Base-by-base conservation (phyloP, 1,140 invertebrate genomes). In the Leptinotarsa lineolata region DNA sequence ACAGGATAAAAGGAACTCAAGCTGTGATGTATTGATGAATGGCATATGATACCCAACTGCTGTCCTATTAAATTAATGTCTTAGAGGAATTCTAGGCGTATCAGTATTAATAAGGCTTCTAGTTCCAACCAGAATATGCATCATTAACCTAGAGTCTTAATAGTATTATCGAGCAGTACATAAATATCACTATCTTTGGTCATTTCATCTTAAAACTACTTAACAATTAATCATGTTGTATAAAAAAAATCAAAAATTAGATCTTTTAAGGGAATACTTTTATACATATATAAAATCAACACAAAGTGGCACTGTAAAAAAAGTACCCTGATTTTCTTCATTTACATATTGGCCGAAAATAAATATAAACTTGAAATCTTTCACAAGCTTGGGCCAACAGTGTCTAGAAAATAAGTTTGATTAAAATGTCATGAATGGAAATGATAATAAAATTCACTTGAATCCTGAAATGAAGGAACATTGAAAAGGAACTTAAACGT, bases 1-100 rank as follows among this genome's bases (percentile, higher is more conserved):
- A 58, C 76, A 77, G 73, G 75, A 13, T 72, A 73, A 79, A 76
- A 81, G 81, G 80, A 82, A 81, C 80, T 79, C 67, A 54, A 5
- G 48, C 48, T 54, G 48, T 12, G 48, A 54, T 65, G 63, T 65
- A 65, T 65, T 65, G 63, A 65, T 65, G 63, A 65, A 18, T 65
- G 63, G 63, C 63, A 24, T 65, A 30, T 24, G 18, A 65, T 65
- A 22, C 63, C 48, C 48, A 54, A 54, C 48, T 54, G 48, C 16
- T 54, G 13, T 16, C 63, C 54, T 45, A 54, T 44, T 21, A 71
- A 39, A 21, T 71, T 61, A 63, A 63, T 61, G 69, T 71, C 69
- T 63, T 71, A 46, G 30, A 44, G 48, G 68, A 59, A 69, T 59
- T 71, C 60, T 46, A 71, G 58, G 63, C 59, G 13, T 71, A 63